Evolutionary conservation across 1,140 invertebrate genomes (phyloP).

Genomic region (Pygmarrhopalites habei): DNA sequence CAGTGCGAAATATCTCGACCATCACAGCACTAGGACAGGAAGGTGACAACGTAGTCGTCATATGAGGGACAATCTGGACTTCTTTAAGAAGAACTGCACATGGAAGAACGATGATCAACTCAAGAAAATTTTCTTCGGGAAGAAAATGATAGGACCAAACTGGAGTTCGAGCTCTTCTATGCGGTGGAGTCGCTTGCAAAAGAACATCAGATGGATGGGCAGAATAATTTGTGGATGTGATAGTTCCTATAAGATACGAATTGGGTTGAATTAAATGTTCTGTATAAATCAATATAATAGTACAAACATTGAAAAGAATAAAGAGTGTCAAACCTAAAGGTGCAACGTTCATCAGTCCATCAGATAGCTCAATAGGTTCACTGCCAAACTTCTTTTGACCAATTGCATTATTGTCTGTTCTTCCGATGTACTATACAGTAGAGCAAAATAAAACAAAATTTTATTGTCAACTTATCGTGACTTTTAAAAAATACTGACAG

Average conservation of each 20-base stretch:
- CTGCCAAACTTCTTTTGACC: constrained; percentile 32
- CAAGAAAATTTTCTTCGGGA: constrained; percentile 78
- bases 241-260: constrained; percentile 54
- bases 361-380: constrained; percentile 47
- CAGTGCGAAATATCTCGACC: too few relatives aligned
- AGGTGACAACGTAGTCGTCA: too few relatives aligned
- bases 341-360: constrained; percentile 78
- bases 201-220: constrained; percentile 80
- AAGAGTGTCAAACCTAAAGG: constrained; percentile 62
- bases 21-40: too few relatives aligned
- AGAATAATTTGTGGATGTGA: constrained; percentile 71
- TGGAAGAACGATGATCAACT: constrained; percentile 75
- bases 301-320: too few relatives aligned
- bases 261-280: too few relatives aligned
- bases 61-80: constrained; percentile 80
- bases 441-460: too few relatives aligned
- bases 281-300: too few relatives aligned
- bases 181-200: constrained; percentile 61
- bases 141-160: constrained; percentile 91
- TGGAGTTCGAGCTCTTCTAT: constrained; percentile 71
- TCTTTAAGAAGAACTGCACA: constrained; percentile 81
- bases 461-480: too few relatives aligned
- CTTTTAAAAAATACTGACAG: too few relatives aligned
- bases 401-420: constrained; percentile 26
- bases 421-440: constrained; percentile 29